phyloP scores from a whole-genome alignment of 2,888 invertebrate species.

The Drosophila multiciliata region DNA sequence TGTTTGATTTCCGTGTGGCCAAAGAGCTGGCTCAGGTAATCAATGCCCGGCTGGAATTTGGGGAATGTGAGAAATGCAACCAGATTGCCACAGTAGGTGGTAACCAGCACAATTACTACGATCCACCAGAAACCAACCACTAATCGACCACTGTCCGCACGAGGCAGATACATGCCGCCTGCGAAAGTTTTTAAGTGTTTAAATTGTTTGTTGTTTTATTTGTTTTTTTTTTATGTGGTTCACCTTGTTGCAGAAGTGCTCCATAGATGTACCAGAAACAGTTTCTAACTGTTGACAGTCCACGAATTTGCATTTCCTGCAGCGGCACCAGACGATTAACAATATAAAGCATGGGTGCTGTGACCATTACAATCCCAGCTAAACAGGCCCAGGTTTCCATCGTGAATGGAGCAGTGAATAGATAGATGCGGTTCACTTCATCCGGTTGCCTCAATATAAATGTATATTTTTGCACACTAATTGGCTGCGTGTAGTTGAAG shows the following conservation, averaged over 20 bases:
- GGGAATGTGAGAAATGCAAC: slow-evolving; percentile 97
- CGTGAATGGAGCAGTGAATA: slow-evolving; percentile 94
- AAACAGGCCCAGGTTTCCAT: slow-evolving; percentile 93
- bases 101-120: slow-evolving; percentile 94
- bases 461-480: slow-evolving; percentile 92
- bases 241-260: slow-evolving; percentile 95
- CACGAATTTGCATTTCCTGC: slow-evolving; percentile 82
- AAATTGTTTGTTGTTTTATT: neutral
- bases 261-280: slow-evolving; percentile 92
- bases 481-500: slow-evolving; percentile 91
- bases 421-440: slow-evolving; percentile 91
- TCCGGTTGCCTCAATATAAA: slow-evolving; percentile 92
- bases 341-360: slow-evolving; percentile 91
- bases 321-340: slow-evolving; percentile 90
- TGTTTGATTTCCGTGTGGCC: slow-evolving; percentile 86
- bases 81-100: slow-evolving; percentile 96
- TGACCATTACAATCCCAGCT: slow-evolving; percentile 89
- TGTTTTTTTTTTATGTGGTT: slow-evolving; percentile 8
- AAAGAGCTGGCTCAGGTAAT: slow-evolving; percentile 84
- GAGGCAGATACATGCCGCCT: slow-evolving; percentile 95
- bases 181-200: slow-evolving; percentile 12
- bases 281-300: slow-evolving; percentile 85
- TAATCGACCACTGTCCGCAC: slow-evolving; percentile 93
- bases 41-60: slow-evolving; percentile 86
- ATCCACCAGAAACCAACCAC: slow-evolving; percentile 97